Conservation (phyloP, 2,113 vertebrate species). For the Nothocercus julius region DNA sequence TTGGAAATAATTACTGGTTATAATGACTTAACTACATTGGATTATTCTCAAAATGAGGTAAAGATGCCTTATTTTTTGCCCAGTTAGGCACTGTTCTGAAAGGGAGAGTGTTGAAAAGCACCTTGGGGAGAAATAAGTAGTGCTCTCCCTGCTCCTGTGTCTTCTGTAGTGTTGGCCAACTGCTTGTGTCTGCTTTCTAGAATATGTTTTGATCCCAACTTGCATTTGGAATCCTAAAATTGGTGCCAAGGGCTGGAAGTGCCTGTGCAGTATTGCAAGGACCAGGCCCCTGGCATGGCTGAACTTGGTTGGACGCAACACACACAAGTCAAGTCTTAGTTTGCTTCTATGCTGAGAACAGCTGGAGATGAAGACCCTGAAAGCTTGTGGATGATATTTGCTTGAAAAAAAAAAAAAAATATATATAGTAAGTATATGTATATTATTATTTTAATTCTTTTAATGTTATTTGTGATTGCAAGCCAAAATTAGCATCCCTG, state of each 20-base stretch:
- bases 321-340: neutral
- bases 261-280: accelerated
- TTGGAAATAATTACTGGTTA: neutral
- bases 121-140: accelerated
- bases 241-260: neutral
- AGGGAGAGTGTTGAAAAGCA: neutral
- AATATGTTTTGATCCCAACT: neutral
- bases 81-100: neutral
- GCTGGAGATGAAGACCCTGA: neutral
- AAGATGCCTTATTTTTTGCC: neutral
- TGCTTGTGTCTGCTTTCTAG: neutral
- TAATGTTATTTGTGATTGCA: neutral
- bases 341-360: neutral
- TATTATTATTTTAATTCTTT: neutral
- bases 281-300: accelerated
- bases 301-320: neutral
- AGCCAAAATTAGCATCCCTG: neutral
- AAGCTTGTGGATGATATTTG: neutral
- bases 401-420: neutral
- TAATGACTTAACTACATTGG: neutral
- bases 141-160: neutral
- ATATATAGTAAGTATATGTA: neutral
- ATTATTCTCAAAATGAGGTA: neutral
- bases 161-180: neutral
- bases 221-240: neutral